Evolutionary conservation across 2,113 vertebrate species (phyloP).

Genomic region (Bubo scandiacus): DNA sequence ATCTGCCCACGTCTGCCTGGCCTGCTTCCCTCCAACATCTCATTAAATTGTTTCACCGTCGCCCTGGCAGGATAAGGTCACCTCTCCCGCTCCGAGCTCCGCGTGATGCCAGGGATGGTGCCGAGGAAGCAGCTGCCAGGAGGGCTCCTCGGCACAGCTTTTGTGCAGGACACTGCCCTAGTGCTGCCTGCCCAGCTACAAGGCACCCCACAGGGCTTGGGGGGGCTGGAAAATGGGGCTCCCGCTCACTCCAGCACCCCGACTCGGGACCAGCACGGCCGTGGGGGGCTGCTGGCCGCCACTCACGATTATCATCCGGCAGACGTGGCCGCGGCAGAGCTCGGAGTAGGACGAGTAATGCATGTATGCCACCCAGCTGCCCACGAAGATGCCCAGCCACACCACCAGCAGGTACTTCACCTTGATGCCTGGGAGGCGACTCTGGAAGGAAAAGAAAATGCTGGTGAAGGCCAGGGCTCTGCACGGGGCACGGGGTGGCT

Average conservation of each 20-base stretch:
- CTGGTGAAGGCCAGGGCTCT: not conserved
- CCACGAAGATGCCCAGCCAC: constrained; percentile 89
- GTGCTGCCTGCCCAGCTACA: not conserved
- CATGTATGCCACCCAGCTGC: constrained; percentile 94
- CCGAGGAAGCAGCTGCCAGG: not conserved
- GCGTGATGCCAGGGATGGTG: rapidly evolving
- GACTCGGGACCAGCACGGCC: rapidly evolving
- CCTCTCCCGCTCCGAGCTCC: not conserved
- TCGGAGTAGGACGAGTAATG: constrained; percentile 92
- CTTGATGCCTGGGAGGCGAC: constrained; percentile 89
- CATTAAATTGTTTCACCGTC: not conserved
- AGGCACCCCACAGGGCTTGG: not conserved
- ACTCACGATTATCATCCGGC: constrained; percentile 93
- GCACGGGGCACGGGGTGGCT: not conserved
- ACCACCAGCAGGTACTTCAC: constrained; percentile 91
- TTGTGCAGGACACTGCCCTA: not conserved
- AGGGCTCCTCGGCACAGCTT: not conserved
- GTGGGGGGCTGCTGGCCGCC: rapidly evolving
- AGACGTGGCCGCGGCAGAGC: constrained; percentile 90
- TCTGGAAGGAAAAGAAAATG: constrained; percentile 63
- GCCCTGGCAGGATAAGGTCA: not conserved
- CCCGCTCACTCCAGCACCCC: not conserved
- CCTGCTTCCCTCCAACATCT: not conserved
- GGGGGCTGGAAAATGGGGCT: not conserved
- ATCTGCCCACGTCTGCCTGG: not conserved